A percentile compares a stretch with the other conserved stretches of the same genome.
Conservation (phyloP, 2,888 invertebrate species). For the Cryptophagus acutangulus region DNA sequence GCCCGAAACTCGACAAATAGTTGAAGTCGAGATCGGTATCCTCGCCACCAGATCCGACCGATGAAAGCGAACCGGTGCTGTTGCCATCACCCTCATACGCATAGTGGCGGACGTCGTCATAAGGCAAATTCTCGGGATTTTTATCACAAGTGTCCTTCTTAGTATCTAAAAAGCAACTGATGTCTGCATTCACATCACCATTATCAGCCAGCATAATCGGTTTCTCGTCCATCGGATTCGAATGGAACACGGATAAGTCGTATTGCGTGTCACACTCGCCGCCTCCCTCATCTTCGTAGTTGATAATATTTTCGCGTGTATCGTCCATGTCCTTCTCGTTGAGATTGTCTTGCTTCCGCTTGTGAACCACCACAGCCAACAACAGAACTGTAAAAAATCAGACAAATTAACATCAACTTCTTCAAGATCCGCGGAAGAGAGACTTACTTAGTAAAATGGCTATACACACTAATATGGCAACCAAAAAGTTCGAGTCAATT, state of each 20-base stretch:
- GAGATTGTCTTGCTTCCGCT: slow-evolving; percentile 78
- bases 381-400: slow-evolving; percentile 60
- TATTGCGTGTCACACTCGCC: slow-evolving; percentile 95
- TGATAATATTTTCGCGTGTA: slow-evolving; percentile 94
- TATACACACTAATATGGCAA: slow-evolving; percentile 85
- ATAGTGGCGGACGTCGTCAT: slow-evolving; percentile 95
- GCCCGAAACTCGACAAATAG: slow-evolving; percentile 90
- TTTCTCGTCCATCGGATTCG: slow-evolving; percentile 36
- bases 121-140: slow-evolving; percentile 86
- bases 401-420: slow-evolving; percentile 1
- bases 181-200: slow-evolving; percentile 69
- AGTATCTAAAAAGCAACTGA: slow-evolving; percentile 84
- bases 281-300: slow-evolving; percentile 97
- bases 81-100: slow-evolving; percentile 97
- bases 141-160: slow-evolving; percentile 87
- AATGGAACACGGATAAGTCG: slow-evolving; percentile 74
- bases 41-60: slow-evolving; percentile 72
- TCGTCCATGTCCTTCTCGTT: slow-evolving; percentile 92
- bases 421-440: neutral
- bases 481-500: slow-evolving; percentile 80
- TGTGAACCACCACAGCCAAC: slow-evolving; percentile 87
- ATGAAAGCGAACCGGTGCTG: slow-evolving; percentile 84
- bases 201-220: slow-evolving; percentile 45
- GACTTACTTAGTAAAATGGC: slow-evolving; percentile 75
- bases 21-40: slow-evolving; percentile 80